Percentiles rank a stretch among this genome's conserved stretches.
Evolutionary conservation across 1,140 invertebrate species (phyloP).

Genomic region (Drosophila grimshawi): DNA sequence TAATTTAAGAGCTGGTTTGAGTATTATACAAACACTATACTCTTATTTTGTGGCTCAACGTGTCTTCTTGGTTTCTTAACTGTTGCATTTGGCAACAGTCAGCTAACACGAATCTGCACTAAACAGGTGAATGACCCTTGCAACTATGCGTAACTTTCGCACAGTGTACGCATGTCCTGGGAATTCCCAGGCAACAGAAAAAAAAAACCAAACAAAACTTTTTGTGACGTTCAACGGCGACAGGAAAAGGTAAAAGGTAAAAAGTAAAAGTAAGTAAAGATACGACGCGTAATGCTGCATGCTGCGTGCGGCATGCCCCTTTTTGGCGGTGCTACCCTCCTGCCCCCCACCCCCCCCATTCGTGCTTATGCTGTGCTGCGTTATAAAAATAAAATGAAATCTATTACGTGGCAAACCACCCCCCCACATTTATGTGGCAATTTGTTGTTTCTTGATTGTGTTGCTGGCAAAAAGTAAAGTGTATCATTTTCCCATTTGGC

Average conservation of each 20-base stretch:
- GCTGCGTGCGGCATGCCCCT: not conserved
- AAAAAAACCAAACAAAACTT: not conserved
- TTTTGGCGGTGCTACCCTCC: not conserved
- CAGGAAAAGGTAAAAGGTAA: constrained; percentile 52
- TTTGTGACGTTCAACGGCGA: constrained; percentile 15
- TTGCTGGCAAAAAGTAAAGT: constrained; percentile 71
- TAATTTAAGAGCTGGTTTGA: too few relatives aligned
- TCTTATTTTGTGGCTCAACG: too few relatives aligned
- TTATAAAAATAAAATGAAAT: constrained; percentile 84
- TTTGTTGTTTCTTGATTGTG: constrained; percentile 83
- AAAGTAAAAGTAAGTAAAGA: constrained; percentile 75
- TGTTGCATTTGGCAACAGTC: not conserved
- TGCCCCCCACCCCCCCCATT: not conserved
- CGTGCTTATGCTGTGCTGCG: constrained; percentile 23
- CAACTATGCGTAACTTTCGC: constrained; percentile 8
- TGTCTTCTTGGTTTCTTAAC: too few relatives aligned
- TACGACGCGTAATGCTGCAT: constrained; percentile 43
- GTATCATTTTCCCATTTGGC: constrained; percentile 84
- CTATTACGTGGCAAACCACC: constrained; percentile 84
- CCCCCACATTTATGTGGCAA: constrained; percentile 84
- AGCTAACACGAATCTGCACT: not conserved
- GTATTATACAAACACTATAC: too few relatives aligned
- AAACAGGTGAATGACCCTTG: constrained; percentile 4
- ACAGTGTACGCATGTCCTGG: constrained; percentile 53
- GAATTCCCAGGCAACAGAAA: constrained; percentile 46